phyloP scores from a whole-genome alignment of 1,140 invertebrate species.

The Calosoma granatense region DNA sequence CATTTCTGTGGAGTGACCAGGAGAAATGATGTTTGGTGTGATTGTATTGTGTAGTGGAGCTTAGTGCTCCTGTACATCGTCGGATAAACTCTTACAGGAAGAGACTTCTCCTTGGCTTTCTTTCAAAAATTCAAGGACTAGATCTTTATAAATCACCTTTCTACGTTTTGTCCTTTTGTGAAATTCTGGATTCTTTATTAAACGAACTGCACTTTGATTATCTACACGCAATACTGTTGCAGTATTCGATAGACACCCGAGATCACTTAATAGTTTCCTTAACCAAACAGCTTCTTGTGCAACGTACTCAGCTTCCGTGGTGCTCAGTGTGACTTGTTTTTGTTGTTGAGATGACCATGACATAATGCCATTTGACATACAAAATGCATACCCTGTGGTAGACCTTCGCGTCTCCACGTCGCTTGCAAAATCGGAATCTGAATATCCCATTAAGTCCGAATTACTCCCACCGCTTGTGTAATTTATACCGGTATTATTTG shows the following conservation, averaged over 20 bases:
- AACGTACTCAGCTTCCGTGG: conserved; percentile 36
- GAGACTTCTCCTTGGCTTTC: too few relatives aligned
- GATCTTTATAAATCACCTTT: too few relatives aligned
- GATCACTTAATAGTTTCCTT: background rate
- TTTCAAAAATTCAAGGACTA: too few relatives aligned
- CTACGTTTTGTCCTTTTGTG: conserved; percentile 29
- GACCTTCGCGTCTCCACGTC: conserved; percentile 26
- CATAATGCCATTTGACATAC: conserved; percentile 25
- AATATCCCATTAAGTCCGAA: conserved; percentile 21
- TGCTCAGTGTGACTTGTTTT: conserved; percentile 23
- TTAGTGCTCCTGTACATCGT: too few relatives aligned
- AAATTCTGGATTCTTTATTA: conserved; percentile 25
- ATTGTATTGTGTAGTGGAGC: too few relatives aligned
- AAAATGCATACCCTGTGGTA: conserved; percentile 30
- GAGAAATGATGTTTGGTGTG: too few relatives aligned
- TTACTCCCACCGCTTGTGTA: conserved; percentile 13
- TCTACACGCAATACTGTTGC: conserved; percentile 19
- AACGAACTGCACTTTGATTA: conserved; percentile 25
- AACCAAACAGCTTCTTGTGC: conserved; percentile 29
- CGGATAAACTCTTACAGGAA: too few relatives aligned
- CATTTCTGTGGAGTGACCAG: too few relatives aligned
- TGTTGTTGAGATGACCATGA: conserved; percentile 32
- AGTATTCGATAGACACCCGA: background rate
- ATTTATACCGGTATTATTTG: conserved; percentile 24
- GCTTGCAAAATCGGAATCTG: conserved; percentile 31